phyloP scores from a whole-genome alignment of 2,888 invertebrate genomes.

The Sinohyriopsis cumingii region DNA sequence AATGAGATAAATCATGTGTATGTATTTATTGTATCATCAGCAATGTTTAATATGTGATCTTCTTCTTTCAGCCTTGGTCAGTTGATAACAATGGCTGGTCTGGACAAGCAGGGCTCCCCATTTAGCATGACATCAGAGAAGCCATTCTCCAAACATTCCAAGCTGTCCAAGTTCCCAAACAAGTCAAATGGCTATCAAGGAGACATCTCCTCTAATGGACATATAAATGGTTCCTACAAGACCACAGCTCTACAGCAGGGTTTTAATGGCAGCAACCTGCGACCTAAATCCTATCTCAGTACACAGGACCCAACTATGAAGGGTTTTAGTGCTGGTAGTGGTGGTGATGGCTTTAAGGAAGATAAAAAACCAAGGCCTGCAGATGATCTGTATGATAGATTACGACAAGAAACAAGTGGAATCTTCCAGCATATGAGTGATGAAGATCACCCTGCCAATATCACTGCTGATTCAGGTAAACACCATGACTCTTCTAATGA shows the following conservation, averaged over 20 bases:
- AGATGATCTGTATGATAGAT: slow-evolving; percentile 56
- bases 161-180: slow-evolving; percentile 30
- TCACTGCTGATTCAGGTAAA: slow-evolving; percentile 19
- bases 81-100: slow-evolving; percentile 67
- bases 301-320: slow-evolving; percentile 44
- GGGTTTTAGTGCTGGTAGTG: slow-evolving; percentile 15
- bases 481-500: not conserved
- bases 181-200: slow-evolving; percentile 37
- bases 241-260: slow-evolving; percentile 10
- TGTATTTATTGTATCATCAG: too few relatives aligned
- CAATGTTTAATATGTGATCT: not conserved
- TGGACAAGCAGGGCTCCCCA: slow-evolving; percentile 56
- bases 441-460: slow-evolving; percentile 24
- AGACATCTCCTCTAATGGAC: slow-evolving; percentile 36
- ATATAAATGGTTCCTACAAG: slow-evolving; percentile 7
- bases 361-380: slow-evolving; percentile 28
- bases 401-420: slow-evolving; percentile 51
- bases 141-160: slow-evolving; percentile 17
- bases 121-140: slow-evolving; percentile 29
- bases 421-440: slow-evolving; percentile 42
- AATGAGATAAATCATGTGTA: too few relatives aligned
- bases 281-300: slow-evolving; percentile 33
- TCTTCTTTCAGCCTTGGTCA: slow-evolving; percentile 62
- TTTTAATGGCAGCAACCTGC: slow-evolving; percentile 22
- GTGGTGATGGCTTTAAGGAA: slow-evolving; percentile 29